Evolutionary conservation across 2,113 vertebrate species (phyloP).

Genomic region (Melanocharis versteri): DNA sequence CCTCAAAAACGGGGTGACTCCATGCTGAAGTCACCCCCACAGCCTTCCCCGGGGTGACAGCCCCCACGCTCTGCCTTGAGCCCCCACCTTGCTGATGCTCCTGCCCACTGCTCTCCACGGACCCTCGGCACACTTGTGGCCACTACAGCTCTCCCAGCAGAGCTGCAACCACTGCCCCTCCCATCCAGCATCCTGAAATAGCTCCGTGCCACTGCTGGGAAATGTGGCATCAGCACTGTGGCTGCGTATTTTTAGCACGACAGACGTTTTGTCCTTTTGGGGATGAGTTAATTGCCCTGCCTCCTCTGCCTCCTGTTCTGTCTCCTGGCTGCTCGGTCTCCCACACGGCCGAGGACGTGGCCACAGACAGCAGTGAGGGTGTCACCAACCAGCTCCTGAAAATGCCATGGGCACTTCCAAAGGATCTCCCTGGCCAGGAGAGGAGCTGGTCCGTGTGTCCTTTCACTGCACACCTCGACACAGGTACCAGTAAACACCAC

Average conservation of each 20-base stretch:
- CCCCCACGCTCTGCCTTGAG: accelerated
- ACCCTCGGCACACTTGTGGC: accelerated
- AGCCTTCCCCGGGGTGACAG: background rate
- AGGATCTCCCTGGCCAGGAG: background rate
- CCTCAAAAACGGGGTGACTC: accelerated
- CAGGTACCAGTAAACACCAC: accelerated
- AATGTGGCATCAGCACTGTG: background rate
- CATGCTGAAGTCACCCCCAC: background rate
- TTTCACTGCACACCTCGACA: accelerated
- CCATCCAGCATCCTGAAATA: background rate
- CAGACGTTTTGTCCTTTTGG: background rate
- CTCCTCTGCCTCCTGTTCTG: background rate
- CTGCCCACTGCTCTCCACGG: accelerated
- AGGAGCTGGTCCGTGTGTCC: background rate
- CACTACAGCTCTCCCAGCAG: background rate
- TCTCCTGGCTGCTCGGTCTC: accelerated
- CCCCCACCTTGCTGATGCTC: background rate
- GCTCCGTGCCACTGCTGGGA: background rate
- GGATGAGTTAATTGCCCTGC: background rate
- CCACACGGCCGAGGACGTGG: accelerated
- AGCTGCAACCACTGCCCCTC: background rate
- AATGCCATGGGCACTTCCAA: accelerated
- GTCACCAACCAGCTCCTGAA: background rate
- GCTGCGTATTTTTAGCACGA: background rate
- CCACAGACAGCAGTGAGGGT: background rate